Evolutionary conservation across 1,140 invertebrate genomes (phyloP).

Genomic region (Marisa cornuarietis): DNA sequence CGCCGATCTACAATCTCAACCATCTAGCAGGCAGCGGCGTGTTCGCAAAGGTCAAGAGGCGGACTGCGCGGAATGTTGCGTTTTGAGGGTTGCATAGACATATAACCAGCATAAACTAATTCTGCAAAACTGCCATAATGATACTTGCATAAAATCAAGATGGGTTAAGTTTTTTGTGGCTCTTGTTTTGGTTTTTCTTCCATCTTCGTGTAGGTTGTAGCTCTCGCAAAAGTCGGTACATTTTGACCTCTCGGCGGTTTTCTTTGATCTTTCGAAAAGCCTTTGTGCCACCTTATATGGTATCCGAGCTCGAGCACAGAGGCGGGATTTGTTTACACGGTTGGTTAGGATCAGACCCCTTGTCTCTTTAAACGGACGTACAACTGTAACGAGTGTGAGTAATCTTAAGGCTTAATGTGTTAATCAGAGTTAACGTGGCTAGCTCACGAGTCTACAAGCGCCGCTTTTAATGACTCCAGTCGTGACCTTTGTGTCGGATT

Average conservation of each 20-base stretch:
- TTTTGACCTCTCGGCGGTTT: conserved; percentile 29
- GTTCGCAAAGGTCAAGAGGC: conserved; percentile 51
- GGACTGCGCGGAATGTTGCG: conserved; percentile 26
- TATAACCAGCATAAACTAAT: conserved; percentile 20
- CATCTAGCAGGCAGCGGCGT: conserved; percentile 42
- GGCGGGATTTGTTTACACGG: conserved; percentile 51
- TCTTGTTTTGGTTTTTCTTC: not conserved
- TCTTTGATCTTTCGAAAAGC: conserved; percentile 52
- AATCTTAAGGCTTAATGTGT: no score
- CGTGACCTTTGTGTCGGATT: no score
- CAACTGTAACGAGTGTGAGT: no score
- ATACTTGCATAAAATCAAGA: conserved; percentile 29
- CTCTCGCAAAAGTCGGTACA: conserved; percentile 22
- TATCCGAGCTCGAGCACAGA: conserved; percentile 42
- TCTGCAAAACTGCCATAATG: conserved; percentile 20
- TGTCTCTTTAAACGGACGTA: no score
- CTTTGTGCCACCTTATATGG: conserved; percentile 59
- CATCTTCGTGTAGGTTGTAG: conserved; percentile 10
- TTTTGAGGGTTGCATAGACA: conserved; percentile 26
- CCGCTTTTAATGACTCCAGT: no score
- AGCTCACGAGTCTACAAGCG: no score
- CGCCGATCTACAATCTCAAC: conserved; percentile 50
- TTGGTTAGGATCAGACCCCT: no score
- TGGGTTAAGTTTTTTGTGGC: no score
- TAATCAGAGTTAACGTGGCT: no score